Percentiles rank a stretch among this genome's conserved stretches.
These are phyloP conservation scores for Epinephelus malabaricus DNA, from an alignment of 2,797 vertebrate genomes.

Conservation along the genomic window DNA sequence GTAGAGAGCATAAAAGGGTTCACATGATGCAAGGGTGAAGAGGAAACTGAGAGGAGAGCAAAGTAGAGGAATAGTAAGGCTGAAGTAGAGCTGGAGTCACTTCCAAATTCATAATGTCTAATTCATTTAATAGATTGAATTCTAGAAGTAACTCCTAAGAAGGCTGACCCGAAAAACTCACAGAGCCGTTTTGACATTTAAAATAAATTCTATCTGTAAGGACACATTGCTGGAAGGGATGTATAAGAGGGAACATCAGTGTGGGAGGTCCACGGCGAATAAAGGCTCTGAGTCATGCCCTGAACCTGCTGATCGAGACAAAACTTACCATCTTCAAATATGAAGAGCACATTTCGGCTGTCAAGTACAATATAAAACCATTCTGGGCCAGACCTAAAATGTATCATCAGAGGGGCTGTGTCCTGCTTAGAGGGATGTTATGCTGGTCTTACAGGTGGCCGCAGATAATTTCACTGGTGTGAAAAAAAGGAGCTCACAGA, in stretches of 20 bases:
- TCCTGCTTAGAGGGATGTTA: conserved; percentile 8
- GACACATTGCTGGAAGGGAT: conserved; percentile 9
- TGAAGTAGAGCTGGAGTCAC: background rate
- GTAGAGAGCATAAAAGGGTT: background rate
- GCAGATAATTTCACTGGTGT: conserved; percentile 20
- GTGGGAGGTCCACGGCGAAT: conserved; percentile 33
- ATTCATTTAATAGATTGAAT: conserved; percentile 21
- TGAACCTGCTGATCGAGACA: conserved; percentile 30
- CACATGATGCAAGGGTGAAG: background rate
- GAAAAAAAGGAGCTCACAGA: conserved; percentile 5
- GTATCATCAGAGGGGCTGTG: background rate
- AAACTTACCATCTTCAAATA: background rate
- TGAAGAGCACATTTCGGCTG: background rate
- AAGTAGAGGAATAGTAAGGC: background rate
- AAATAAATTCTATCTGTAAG: background rate
- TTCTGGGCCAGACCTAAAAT: background rate
- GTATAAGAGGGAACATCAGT: conserved; percentile 14
- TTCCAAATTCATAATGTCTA: background rate
- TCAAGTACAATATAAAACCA: conserved; percentile 9
- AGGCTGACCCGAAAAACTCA: background rate
- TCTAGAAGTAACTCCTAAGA: conserved; percentile 2
- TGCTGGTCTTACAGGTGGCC: conserved; percentile 15
- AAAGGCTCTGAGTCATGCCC: conserved; percentile 51
- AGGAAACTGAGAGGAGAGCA: background rate
- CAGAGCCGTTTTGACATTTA: conserved; percentile 6